These are phyloP conservation scores for Galeopterus variegatus DNA, from an alignment of 2,113 vertebrate genomes.

Conservation along the genomic window DNA sequence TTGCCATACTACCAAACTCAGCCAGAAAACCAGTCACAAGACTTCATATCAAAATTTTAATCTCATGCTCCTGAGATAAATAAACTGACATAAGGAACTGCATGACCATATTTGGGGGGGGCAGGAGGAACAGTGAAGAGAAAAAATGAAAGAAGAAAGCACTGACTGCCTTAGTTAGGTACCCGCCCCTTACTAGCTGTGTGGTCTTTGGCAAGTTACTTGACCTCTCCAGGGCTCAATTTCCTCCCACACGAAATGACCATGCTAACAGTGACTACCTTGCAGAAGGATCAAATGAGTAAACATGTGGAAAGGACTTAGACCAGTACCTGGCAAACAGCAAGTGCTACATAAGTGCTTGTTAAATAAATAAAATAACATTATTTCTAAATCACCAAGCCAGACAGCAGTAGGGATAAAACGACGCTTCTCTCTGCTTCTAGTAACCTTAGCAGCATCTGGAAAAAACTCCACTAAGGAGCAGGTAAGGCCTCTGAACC, in stretches of 20 bases:
- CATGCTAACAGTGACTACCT: background rate
- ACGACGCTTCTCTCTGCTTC: background rate
- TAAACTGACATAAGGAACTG: background rate
- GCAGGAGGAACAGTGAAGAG: background rate
- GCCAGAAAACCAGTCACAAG: background rate
- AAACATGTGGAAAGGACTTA: background rate
- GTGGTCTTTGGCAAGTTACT: background rate
- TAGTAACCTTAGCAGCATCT: background rate
- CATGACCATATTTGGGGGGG: rapidly evolving
- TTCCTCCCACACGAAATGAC: background rate
- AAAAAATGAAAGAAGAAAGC: background rate
- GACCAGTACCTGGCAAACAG: background rate
- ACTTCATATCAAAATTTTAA: background rate
- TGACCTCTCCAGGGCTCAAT: background rate
- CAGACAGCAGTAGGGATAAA: background rate
- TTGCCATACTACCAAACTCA: background rate
- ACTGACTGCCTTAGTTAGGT: background rate
- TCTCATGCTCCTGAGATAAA: background rate
- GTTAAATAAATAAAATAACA: constrained; percentile 31
- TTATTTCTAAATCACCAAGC: background rate
- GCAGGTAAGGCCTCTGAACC: background rate
- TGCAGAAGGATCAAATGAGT: background rate
- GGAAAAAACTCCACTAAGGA: rapidly evolving
- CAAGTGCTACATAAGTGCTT: background rate
- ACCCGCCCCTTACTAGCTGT: background rate